Evolutionary conservation across 92 coral and sea anemone genomes (phyloP), one percentile per base, ranked within the genome.

Genomic region (Anthopleura xanthogrammica): DNA sequence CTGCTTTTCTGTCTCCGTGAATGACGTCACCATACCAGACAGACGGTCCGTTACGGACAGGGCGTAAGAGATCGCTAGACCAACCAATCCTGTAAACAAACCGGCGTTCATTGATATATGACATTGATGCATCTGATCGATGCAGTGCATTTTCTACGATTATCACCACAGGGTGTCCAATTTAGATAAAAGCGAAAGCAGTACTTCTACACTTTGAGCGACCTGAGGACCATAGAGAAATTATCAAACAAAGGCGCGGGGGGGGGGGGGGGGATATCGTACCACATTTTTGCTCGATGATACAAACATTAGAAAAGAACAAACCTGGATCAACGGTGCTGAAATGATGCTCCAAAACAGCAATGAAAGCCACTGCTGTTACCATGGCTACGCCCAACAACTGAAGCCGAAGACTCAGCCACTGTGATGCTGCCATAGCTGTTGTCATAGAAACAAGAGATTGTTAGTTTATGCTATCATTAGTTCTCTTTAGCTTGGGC

Each of bases 301-400:
- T 29, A 62, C 23, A 62, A 62, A 62, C 24, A 24, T 19, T 22
- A 62, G 8, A n/a, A 20, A 62, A 1, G 29, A 62, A 50, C 43
- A 72, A 20, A 94, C 99, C 99, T 70, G 98, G 99, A 76, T 96
- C 97, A 39, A 96, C 98, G 23, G 97, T 90, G 83, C 95, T 79
- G 78, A 94, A 94, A 81, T 94, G 99, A 86, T 96, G 99, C 46
- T 96, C 99, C 65, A 96, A 79, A 2, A 96, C 99, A 2, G 99
- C 98, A 56, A 96, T 91, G 72, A 96, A 96, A 22, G 99, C 94
- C 52, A 96, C 99, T 68, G 93, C 95, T 17, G 99, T 94, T 64
- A 94, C 94, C 98, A 96, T 96, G 22, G 98, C 99, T 83, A 96
- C 99, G n/a, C 99, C 99, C 72, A 96, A 88, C 78, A 94, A 89